Evolutionary conservation across 2,113 vertebrate genomes (phyloP).

Genomic region (Bos taurus): ARS-UCD2.0 NC_037330.1:29837001-29837500

Average conservation of each 20-base stretch:
- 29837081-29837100: neutral
- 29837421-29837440: neutral
- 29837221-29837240: neutral
- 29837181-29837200: neutral
- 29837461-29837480: neutral
- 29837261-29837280: neutral
- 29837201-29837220: neutral
- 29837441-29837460: neutral
- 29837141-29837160: neutral
- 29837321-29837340: neutral
- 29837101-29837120: neutral
- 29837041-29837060: neutral
- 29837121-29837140: neutral
- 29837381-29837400: neutral
- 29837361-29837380: neutral
- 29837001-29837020: neutral
- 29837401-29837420: neutral
- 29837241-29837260: neutral
- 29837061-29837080: neutral
- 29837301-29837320: neutral
- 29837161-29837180: neutral
- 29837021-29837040: neutral
- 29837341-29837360: neutral
- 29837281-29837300: neutral
- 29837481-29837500: neutral